phyloP scores from a whole-genome alignment of 1,140 invertebrate genomes.

The Bombyx mandarina region DNA sequence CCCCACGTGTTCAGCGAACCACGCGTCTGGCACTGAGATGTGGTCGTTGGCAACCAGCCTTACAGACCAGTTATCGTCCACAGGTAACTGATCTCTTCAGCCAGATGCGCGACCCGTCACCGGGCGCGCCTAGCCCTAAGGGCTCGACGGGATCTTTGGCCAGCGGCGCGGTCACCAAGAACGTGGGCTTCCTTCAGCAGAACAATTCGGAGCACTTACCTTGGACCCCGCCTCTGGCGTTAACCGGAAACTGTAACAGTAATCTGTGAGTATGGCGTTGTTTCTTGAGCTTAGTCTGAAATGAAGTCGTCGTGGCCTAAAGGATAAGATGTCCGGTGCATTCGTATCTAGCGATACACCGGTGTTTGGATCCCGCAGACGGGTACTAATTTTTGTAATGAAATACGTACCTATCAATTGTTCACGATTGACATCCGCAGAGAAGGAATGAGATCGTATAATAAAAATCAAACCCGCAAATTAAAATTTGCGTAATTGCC shows the following conservation, averaged over 20 bases:
- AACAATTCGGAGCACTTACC: conserved; percentile 42
- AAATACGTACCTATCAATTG: too few relatives aligned
- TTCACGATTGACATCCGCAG: too few relatives aligned
- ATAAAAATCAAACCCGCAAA: too few relatives aligned
- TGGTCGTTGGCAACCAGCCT: neutral
- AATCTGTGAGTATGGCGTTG: conserved; percentile 37
- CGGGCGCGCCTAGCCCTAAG: conserved; percentile 34
- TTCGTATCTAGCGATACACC: too few relatives aligned
- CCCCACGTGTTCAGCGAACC: too few relatives aligned
- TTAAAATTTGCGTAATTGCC: too few relatives aligned
- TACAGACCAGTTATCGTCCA: conserved; percentile 17
- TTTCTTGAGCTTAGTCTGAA: too few relatives aligned
- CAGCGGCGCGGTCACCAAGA: conserved; percentile 38
- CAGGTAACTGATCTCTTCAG: conserved; percentile 79
- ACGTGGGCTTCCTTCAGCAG: conserved; percentile 51
- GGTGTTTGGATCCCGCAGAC: too few relatives aligned
- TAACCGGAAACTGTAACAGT: conserved; percentile 38
- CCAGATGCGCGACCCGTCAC: conserved; percentile 80
- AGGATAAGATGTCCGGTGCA: too few relatives aligned
- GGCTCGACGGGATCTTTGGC: conserved; percentile 34
- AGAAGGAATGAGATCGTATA: too few relatives aligned
- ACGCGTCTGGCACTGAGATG: neutral
- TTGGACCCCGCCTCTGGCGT: conserved; percentile 38
- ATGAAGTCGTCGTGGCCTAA: too few relatives aligned
- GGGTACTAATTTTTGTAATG: too few relatives aligned